Percentiles rank a stretch among this genome's conserved stretches.
These are phyloP conservation scores for Probosciger aterrimus DNA, from an alignment of 2,113 vertebrate species.

Conservation along the genomic window DNA sequence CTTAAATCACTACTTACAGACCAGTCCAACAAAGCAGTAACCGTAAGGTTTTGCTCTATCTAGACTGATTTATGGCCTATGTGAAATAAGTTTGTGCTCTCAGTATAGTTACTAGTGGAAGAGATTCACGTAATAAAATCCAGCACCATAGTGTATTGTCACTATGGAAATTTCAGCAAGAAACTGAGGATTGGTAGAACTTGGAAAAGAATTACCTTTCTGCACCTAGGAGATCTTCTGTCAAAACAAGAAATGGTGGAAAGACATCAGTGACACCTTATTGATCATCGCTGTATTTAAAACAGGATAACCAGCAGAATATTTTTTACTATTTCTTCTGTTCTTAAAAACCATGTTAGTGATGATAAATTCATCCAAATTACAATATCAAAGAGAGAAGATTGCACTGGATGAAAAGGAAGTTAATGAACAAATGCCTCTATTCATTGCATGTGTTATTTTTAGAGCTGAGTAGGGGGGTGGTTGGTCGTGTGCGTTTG, in stretches of 20 bases:
- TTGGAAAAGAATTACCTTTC: background rate
- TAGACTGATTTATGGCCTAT: background rate
- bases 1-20: background rate
- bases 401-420: constrained; percentile 26
- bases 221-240: background rate
- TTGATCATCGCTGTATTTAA: background rate
- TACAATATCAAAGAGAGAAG: constrained; percentile 43
- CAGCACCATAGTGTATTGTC: background rate
- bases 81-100: constrained; percentile 1
- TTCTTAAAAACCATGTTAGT: background rate
- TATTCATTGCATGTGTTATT: constrained; percentile 15
- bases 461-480: background rate
- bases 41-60: background rate
- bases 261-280: background rate
- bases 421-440: constrained; percentile 38
- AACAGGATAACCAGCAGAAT: background rate
- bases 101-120: background rate
- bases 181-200: background rate
- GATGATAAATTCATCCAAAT: constrained; percentile 14
- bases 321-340: background rate
- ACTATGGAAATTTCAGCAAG: background rate
- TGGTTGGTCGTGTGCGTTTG: background rate
- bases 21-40: background rate
- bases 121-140: background rate
- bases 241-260: background rate